Evolutionary conservation across 2,888 invertebrate species (phyloP), one percentile per base, ranked within the genome.

Genomic region (Nephrotoma appendiculata): DNA sequence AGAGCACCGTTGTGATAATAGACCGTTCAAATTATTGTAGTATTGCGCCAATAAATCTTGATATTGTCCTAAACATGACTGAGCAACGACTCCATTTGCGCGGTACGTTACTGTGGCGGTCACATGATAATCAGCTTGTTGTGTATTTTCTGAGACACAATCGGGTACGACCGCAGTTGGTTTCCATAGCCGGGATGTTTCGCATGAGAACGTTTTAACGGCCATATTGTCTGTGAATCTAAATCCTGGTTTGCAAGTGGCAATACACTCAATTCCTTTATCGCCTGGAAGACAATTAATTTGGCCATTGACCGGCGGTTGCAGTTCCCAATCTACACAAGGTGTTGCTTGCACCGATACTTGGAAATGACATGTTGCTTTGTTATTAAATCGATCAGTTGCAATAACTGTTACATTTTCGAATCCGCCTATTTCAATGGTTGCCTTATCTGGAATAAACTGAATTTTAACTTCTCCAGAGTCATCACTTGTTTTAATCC

Each of bases 81-180:
- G 94, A 0, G 97, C 96, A 3, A 98, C 97, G 9, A 97, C 98
- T 41, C 98, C 98, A 88, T 98, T 96, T 11, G 97, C 97, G 88
- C 98, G 94, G 90, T 98, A 98, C 83, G 95, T 96, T 0, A 98
- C 95, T 41, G 96, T 94, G 0, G 98, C 96, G 0, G 96, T 95
- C 0, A 98, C 97, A 89, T 98, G 97, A 89, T 98, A 98, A 88
- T 97, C 96, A n/a, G 98, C 98, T 93, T 98, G 97, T 90, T 98
- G 97, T 15, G 98, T 98, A 91, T 98, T 96, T 93, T 98, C 97
- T 4, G 98, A 97, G 41, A 98, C 98, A 91, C 98, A 98, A 90
- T 98, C 98, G 0, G 98, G 98, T 41, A 98, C 98, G 85, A 98
- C 96, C 7, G 96, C 96, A 1, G 95, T 94, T 1, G 98, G 98